phyloP scores from a whole-genome alignment of 2,113 vertebrate species.

The Solea solea region DNA sequence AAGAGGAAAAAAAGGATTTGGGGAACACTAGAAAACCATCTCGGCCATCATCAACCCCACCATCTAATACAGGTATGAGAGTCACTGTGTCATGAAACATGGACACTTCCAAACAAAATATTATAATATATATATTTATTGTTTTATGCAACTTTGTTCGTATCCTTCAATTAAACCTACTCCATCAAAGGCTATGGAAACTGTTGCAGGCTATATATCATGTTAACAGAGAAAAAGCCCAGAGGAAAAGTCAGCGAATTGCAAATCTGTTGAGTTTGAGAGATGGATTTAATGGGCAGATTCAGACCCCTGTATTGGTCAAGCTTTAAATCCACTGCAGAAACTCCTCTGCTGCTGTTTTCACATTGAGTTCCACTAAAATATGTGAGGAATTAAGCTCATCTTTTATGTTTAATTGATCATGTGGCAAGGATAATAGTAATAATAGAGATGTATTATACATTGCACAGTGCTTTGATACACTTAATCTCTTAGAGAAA shows the following conservation, averaged over 20 bases:
- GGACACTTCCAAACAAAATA: neutral
- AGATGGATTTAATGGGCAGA: neutral
- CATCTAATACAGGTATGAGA: conserved; percentile 69
- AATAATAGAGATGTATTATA: too few species aligned
- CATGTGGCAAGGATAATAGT: too few species aligned
- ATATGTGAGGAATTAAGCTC: too few species aligned
- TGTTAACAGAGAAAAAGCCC: too few species aligned
- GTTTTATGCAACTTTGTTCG: neutral
- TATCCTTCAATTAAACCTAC: neutral
- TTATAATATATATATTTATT: neutral
- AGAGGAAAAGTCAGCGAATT: neutral
- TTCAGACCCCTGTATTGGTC: neutral
- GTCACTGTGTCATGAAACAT: neutral
- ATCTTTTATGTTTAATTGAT: too few species aligned
- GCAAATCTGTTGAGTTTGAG: too few species aligned
- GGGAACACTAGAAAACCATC: conserved; percentile 40
- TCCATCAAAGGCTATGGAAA: neutral
- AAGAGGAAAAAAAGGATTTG: conserved; percentile 45
- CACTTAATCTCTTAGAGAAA: too few species aligned
- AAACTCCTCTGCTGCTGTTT: too few species aligned
- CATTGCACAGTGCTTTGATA: too few species aligned
- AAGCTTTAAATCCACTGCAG: neutral
- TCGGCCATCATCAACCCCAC: conserved; percentile 71
- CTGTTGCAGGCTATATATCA: neutral
- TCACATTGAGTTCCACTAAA: too few species aligned